These are phyloP conservation scores for Escarpia spicata DNA, from an alignment of 2,888 invertebrate genomes.

Conservation along the genomic window DNA sequence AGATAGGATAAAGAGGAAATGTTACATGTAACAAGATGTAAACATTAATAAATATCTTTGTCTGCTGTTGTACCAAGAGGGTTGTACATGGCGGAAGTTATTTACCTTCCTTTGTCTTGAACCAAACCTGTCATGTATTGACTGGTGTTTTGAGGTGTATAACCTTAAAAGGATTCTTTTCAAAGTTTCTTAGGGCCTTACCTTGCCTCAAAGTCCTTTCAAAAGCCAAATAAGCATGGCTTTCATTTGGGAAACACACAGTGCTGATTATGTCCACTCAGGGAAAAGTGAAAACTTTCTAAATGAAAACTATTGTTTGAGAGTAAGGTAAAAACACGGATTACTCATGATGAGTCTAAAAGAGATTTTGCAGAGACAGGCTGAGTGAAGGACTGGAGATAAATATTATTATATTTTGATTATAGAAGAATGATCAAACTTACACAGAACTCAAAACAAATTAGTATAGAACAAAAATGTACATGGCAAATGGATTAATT, in stretches of 20 bases:
- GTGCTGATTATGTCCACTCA: too few species aligned
- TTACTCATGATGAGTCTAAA: too few species aligned
- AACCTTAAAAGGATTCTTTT: neutral
- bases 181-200: neutral
- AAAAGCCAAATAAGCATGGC: too few species aligned
- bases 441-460: neutral
- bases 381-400: too few species aligned
- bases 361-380: too few species aligned
- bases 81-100: neutral
- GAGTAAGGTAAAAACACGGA: too few species aligned
- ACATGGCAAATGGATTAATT: neutral
- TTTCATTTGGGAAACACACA: too few species aligned
- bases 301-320: too few species aligned
- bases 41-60: neutral
- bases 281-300: too few species aligned
- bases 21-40: neutral
- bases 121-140: neutral
- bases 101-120: neutral
- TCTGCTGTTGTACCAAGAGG: neutral
- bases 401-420: too few species aligned
- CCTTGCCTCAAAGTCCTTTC: too few species aligned
- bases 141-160: neutral
- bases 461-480: neutral
- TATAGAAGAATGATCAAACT: too few species aligned
- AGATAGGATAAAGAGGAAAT: neutral